Conservation (phyloP, 2,888 invertebrate species). For the Amblyjoppa fuscipennis region DNA sequence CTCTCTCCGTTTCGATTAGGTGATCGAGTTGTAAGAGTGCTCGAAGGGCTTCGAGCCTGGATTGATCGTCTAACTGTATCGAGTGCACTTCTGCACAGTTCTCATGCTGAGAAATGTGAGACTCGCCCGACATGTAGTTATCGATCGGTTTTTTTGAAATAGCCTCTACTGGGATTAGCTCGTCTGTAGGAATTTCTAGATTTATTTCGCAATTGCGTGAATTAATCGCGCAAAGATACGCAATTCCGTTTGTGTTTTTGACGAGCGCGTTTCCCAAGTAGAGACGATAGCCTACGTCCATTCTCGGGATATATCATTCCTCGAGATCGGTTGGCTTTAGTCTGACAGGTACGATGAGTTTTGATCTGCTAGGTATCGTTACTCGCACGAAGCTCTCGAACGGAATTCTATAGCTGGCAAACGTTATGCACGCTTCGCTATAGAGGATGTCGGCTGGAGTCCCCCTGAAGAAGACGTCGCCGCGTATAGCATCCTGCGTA, state of each 20-base stretch:
- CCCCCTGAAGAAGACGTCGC: conserved; percentile 18
- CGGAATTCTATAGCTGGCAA: conserved; percentile 12
- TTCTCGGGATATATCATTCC: conserved; percentile 25
- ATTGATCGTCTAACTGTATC: too few species aligned
- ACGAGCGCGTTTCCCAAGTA: conserved; percentile 41
- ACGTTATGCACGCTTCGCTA: conserved; percentile 26
- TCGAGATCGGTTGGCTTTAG: conserved; percentile 1
- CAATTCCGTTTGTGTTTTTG: conserved; percentile 15
- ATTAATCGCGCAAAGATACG: conserved; percentile 26
- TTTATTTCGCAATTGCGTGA: background rate
- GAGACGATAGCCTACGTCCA: conserved; percentile 7
- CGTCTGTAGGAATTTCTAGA: conserved; percentile 12
- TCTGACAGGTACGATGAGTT: background rate
- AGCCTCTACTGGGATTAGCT: conserved; percentile 3
- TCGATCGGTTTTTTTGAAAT: background rate
- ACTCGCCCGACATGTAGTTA: background rate
- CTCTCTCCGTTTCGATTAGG: background rate
- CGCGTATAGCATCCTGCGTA: conserved; percentile 29
- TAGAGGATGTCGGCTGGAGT: conserved; percentile 40
- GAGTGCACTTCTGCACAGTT: background rate
- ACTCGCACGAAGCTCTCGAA: conserved; percentile 37
- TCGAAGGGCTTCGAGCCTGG: background rate
- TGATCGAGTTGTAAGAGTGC: background rate
- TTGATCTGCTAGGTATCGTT: conserved; percentile 22
- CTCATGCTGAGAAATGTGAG: background rate